Percentiles rank a stretch among this genome's conserved stretches.
phyloP scores from a whole-genome alignment of 1,140 invertebrate species.

The Saccostrea cuccullata region DNA sequence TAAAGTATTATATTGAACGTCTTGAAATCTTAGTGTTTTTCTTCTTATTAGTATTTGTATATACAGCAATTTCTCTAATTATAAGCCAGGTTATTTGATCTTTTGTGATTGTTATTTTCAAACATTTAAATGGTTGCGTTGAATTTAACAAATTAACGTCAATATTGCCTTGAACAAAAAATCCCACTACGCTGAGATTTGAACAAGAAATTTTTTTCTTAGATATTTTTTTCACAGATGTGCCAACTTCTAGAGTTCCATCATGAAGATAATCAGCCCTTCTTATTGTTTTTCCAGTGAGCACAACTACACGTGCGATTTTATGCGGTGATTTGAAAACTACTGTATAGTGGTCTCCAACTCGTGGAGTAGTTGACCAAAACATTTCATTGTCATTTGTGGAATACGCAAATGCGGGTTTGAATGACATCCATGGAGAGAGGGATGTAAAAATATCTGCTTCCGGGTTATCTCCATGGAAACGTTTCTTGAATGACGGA shows the following conservation, averaged over 20 bases:
- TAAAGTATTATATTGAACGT: too few species aligned
- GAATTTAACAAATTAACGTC: not conserved
- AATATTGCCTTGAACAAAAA: slow-evolving; percentile 5
- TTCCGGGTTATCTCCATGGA: slow-evolving; percentile 19
- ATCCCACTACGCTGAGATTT: not conserved
- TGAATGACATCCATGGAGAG: slow-evolving; percentile 2
- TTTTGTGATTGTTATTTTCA: slow-evolving; percentile 1
- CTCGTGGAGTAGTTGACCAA: slow-evolving; percentile 14
- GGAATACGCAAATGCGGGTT: slow-evolving; percentile 11
- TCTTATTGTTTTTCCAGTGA: not conserved
- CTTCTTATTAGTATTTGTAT: not conserved
- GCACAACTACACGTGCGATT: not conserved
- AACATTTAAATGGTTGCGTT: not conserved
- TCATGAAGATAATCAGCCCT: not conserved
- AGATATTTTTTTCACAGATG: not conserved
- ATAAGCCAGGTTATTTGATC: not conserved
- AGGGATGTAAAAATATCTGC: slow-evolving; percentile 24
- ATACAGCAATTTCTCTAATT: slow-evolving; percentile 35
- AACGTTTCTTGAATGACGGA: slow-evolving; percentile 22
- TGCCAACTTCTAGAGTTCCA: not conserved
- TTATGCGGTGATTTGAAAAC: slow-evolving; percentile 19
- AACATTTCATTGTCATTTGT: slow-evolving; percentile 33
- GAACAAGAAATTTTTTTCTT: not conserved
- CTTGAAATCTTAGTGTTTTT: not conserved
- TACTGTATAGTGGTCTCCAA: slow-evolving; percentile 17